Evolutionary conservation across 2,888 invertebrate genomes (phyloP).

Genomic region (Peribatodes rhomboidaria): DNA sequence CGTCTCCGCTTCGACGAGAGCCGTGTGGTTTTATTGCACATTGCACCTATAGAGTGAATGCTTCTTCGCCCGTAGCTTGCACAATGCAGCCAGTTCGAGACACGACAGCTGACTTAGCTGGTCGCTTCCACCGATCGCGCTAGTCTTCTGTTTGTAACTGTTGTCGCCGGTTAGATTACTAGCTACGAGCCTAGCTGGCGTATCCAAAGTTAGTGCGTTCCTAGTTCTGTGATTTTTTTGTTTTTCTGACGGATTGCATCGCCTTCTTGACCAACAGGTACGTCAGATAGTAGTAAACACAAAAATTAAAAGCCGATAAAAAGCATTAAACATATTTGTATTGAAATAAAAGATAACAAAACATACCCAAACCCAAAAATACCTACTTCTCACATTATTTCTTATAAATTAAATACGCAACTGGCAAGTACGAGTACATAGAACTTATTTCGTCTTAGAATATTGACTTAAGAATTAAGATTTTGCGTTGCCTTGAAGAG

Average conservation of each 20-base stretch:
- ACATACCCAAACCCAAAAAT: too few species aligned
- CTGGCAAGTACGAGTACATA: too few species aligned
- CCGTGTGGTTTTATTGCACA: conserved; percentile 37
- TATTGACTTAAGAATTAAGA: too few species aligned
- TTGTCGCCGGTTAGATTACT: neutral
- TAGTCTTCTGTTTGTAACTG: conserved; percentile 24
- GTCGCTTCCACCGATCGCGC: conserved; percentile 39
- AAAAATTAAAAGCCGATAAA: neutral
- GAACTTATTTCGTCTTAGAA: too few species aligned
- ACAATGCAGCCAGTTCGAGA: conserved; percentile 51
- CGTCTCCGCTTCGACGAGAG: conserved; percentile 31
- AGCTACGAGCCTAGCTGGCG: conserved; percentile 31
- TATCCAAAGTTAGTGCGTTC: conserved; percentile 53
- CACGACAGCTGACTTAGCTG: conserved; percentile 30
- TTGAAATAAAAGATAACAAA: too few species aligned
- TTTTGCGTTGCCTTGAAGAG: too few species aligned
- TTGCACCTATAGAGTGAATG: conserved; percentile 41
- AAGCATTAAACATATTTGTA: too few species aligned
- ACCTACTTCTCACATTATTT: too few species aligned
- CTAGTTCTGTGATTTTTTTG: conserved; percentile 50
- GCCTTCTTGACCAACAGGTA: conserved; percentile 45
- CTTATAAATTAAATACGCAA: too few species aligned
- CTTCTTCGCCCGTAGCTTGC: conserved; percentile 30
- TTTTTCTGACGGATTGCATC: conserved; percentile 46
- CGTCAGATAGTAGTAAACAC: neutral